Conservation (phyloP, 2,888 invertebrate genomes). For the Campoplex capitator region DNA sequence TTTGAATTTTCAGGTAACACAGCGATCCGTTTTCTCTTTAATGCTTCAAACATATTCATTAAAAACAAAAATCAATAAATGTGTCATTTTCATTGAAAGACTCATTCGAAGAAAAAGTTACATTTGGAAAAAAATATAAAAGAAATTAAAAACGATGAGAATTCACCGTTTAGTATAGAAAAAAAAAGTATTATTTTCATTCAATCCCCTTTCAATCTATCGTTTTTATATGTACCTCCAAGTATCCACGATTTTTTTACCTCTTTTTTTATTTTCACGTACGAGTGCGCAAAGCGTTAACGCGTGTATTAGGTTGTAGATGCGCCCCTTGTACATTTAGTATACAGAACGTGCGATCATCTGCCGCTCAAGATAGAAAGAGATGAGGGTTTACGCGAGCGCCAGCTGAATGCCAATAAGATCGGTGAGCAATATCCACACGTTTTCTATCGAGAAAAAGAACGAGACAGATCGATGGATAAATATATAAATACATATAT, state of each 20-base stretch:
- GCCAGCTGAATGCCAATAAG: constrained; percentile 70
- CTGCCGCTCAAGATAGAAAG: constrained; percentile 51
- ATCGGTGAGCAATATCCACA: constrained; percentile 28
- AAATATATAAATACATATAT: neutral
- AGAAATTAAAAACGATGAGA: too few relatives aligned
- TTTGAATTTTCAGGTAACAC: too few relatives aligned
- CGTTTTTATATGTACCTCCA: constrained; percentile 8
- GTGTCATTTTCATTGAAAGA: neutral
- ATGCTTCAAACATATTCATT: too few relatives aligned
- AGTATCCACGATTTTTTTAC: neutral
- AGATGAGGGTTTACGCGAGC: constrained; percentile 52
- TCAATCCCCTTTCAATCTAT: constrained; percentile 3
- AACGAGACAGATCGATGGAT: neutral
- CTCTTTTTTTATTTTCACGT: constrained; percentile 37
- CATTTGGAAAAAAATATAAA: neutral
- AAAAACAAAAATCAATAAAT: too few relatives aligned
- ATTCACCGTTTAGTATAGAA: too few relatives aligned
- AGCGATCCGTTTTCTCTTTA: too few relatives aligned
- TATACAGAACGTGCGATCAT: constrained; percentile 71
- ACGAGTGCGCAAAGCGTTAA: constrained; percentile 62
- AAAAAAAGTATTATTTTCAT: neutral
- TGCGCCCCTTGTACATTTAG: constrained; percentile 68
- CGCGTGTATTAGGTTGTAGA: constrained; percentile 69
- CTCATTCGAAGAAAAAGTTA: neutral
- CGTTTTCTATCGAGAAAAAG: constrained; percentile 34